These are phyloP conservation scores for Seladonia tumulorum DNA, from an alignment of 2,888 invertebrate genomes.

Conservation along the genomic window DNA sequence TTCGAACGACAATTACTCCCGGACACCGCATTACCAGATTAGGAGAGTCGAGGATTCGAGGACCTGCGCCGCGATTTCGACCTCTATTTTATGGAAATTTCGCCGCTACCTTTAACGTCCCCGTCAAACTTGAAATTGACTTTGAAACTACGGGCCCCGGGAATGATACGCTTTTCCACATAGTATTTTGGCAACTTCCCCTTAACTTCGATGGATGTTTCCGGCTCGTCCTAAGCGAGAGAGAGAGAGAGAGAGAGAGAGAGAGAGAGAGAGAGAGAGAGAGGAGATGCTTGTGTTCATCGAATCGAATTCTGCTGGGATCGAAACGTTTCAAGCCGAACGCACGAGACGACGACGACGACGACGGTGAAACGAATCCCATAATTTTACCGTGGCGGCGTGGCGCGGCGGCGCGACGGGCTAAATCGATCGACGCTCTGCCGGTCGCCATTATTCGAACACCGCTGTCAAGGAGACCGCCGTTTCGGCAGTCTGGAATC, in stretches of 20 bases:
- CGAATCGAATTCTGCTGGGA: background rate
- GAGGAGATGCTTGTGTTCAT: background rate
- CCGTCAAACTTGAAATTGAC: slow-evolving; percentile 52
- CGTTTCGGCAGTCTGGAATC: slow-evolving; percentile 38
- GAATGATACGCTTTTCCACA: slow-evolving; percentile 42
- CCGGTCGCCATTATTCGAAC: slow-evolving; percentile 2
- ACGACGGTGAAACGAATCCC: background rate
- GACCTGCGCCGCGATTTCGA: background rate
- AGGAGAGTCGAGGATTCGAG: background rate
- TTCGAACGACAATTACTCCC: background rate
- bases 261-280: no score
- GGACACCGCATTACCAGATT: background rate
- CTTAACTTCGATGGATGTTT: slow-evolving; percentile 41
- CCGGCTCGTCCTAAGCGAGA: slow-evolving; percentile 27
- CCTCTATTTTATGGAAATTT: slow-evolving; percentile 42
- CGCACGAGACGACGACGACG: background rate
- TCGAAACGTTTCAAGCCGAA: background rate
- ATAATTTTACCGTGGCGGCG: background rate
- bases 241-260: no score
- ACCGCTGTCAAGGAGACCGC: background rate
- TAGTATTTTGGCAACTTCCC: slow-evolving; percentile 43
- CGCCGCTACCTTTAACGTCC: slow-evolving; percentile 12
- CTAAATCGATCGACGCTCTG: background rate
- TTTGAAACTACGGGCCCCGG: slow-evolving; percentile 35
- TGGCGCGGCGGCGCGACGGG: background rate